Evolutionary conservation across 2,888 invertebrate species (phyloP), one percentile per base, ranked within the genome.

Genomic region (Osmoderma eremita): DNA sequence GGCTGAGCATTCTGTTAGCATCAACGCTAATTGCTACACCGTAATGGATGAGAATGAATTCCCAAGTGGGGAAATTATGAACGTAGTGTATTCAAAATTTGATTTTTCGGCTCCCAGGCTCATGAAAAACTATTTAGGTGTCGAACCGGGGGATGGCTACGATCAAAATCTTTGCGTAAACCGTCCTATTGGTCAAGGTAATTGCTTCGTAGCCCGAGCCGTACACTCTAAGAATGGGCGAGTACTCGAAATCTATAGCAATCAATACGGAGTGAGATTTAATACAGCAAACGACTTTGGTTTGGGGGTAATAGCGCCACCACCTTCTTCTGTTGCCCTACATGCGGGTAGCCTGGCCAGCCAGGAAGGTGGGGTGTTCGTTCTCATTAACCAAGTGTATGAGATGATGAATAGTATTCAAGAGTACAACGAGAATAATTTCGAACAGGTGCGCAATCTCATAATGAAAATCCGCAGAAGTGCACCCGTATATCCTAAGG

Each of bases 241-340:
- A 65, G 88, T 87, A 65, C 77, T 97, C 62, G 92, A 94, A 79
- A 86, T 95, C 0, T 90, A 88, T 72, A 91, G 94, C 67, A 91
- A 94, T 78, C 94, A 95, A 78, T 93, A 92, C 0, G 96, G 95
- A 0, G 86, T 96, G 65, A 93, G 95, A 79, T 89, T 97, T 73
- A 93, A 94, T 77, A 96, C 96, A 0, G 88, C 89, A 0, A 93
- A 94, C 77, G 69, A 76, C 12, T 78, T 80, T 56, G 78, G 77
- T 18, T 71, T 68, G 22, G 78, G 77, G 0, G 67, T 69, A 3
- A 12, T 72, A 2, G 18, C 72, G 24, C 42, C 65, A 5, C 63
- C 68, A 1, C 10, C 20, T 15, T 17, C 12, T 1, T 12, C 41
- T 3, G 12, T 24, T 15, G 3, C 1, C 20, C 15, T 20, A 5